Percentiles rank a stretch among this genome's conserved stretches.
phyloP scores from a whole-genome alignment of 2,888 invertebrate genomes.

The Steinernema hermaphroditum region DNA sequence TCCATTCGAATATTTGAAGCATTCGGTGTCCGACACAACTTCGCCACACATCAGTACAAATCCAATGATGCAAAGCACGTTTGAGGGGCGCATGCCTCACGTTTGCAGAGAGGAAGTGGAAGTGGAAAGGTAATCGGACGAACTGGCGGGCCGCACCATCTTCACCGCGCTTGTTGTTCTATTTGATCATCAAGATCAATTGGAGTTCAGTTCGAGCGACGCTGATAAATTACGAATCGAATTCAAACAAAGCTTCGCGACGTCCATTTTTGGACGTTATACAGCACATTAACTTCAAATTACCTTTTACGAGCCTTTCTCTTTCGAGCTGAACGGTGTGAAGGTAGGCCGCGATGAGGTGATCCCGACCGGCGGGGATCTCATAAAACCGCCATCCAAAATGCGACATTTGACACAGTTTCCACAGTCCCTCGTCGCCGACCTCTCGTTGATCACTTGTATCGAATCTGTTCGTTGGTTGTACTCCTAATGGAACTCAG shows the following conservation, averaged over 20 bases:
- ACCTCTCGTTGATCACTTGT: neutral
- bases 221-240: too few relatives aligned
- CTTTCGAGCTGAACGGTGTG: neutral
- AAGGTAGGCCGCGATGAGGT: neutral
- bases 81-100: neutral
- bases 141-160: neutral
- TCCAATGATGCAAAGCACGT: neutral
- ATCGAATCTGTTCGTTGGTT: neutral
- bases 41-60: neutral
- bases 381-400: constrained; percentile 16
- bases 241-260: neutral
- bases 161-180: neutral
- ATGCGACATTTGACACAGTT: constrained; percentile 29
- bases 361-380: neutral
- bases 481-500: neutral
- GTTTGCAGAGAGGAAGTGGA: neutral
- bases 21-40: neutral
- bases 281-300: too few relatives aligned
- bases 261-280: constrained; percentile 5
- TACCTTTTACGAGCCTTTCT: constrained; percentile 8
- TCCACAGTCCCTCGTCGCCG: neutral
- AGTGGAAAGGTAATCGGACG: neutral
- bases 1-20: neutral
- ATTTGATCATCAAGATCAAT: constrained; percentile 5
- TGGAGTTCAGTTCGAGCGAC: neutral